phyloP scores from a whole-genome alignment of 2,797 vertebrate species.

The Coregonus suidteri region DNA sequence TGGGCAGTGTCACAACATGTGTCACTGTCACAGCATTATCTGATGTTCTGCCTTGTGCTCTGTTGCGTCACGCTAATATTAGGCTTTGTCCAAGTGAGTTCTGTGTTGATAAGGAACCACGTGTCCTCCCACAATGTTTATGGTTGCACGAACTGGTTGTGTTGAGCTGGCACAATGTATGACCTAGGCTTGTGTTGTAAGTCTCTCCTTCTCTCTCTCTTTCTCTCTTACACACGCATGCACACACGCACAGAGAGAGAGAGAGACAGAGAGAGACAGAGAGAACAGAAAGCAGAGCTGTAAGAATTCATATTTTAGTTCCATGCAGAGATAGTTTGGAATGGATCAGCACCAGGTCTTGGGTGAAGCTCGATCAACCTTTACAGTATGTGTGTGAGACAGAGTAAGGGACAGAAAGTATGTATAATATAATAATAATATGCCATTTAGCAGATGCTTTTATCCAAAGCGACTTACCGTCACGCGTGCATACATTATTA shows the following conservation, averaged over 20 bases:
- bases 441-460: too few relatives aligned
- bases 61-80: not conserved
- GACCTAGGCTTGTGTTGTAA: too few relatives aligned
- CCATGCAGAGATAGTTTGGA: conserved; percentile 11
- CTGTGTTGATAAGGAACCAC: conserved; percentile 36
- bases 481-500: too few relatives aligned
- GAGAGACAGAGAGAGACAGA: not conserved
- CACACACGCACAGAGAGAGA: not conserved
- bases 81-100: conserved; percentile 27
- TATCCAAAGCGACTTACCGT: too few relatives aligned
- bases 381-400: conserved; percentile 11
- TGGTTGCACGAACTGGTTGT: not conserved
- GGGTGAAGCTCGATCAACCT: conserved; percentile 25
- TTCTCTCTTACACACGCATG: not conserved
- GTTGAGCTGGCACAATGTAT: not conserved
- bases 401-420: not conserved
- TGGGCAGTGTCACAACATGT: not conserved
- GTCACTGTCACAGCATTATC: not conserved
- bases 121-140: not conserved
- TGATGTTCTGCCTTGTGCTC: conserved; percentile 8
- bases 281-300: not conserved
- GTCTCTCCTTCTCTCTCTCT: conserved; percentile 23
- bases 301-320: too few relatives aligned
- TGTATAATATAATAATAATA: too few relatives aligned
- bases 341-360: conserved; percentile 36